Conservation (phyloP, 2,888 invertebrate species). For the Aphodius granarius region DNA sequence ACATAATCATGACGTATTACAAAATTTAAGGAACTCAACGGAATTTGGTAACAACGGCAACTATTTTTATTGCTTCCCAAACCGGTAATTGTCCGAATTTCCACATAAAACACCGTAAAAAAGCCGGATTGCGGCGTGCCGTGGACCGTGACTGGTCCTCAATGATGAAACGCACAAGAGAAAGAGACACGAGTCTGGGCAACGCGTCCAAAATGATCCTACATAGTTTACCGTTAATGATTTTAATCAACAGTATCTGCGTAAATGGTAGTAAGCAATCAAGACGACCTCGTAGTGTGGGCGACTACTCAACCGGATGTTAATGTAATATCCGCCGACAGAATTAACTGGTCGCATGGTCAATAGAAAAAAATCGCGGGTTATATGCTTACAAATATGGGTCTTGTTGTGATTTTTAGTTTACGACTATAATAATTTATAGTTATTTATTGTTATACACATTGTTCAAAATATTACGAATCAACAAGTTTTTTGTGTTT, state of each 20-base stretch:
- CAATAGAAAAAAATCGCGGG: neutral
- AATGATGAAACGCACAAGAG: neutral
- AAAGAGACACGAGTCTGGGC: neutral
- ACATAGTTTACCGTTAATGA: neutral
- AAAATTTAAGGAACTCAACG: neutral
- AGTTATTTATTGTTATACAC: too few species aligned
- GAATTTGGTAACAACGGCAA: neutral
- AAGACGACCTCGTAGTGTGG: conserved; percentile 7
- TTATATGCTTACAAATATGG: too few species aligned
- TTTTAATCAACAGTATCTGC: neutral
- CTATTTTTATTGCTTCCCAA: neutral
- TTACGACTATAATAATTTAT: too few species aligned
- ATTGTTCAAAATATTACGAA: too few species aligned
- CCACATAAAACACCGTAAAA: neutral
- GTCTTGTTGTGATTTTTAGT: too few species aligned
- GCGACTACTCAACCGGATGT: conserved; percentile 7
- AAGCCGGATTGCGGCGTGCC: neutral
- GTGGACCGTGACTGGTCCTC: neutral
- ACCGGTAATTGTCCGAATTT: neutral
- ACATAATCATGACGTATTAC: too few species aligned
- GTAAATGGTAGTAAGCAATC: conserved; percentile 10
- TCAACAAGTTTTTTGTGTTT: too few species aligned
- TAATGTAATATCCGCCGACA: conserved; percentile 17
- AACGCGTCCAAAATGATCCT: neutral
- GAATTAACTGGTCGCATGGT: neutral